phyloP scores from a whole-genome alignment of 2,113 vertebrate species.

The Lophotis ruficrista region DNA sequence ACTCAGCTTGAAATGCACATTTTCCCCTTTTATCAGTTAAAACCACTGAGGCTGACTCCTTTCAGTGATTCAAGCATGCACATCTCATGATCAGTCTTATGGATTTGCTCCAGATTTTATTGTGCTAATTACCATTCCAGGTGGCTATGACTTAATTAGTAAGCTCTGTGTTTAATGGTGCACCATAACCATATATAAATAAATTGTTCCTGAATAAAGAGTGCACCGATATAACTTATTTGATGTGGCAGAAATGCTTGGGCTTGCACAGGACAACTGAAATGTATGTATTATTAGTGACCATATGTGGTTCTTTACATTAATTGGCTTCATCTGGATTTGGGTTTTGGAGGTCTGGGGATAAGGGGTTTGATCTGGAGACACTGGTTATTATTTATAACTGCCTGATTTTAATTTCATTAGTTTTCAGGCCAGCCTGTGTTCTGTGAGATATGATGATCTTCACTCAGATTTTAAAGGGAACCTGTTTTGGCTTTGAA shows the following conservation, averaged over 20 bases:
- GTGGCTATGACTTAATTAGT: slow-evolving; percentile 39
- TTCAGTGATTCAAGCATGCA: background rate
- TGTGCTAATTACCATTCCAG: slow-evolving; percentile 18
- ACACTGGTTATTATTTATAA: background rate
- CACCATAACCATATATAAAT: background rate
- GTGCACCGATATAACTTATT: background rate
- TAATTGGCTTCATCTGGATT: background rate
- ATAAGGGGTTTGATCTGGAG: background rate
- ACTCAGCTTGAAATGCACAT: background rate
- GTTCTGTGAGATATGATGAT: rapidly evolving
- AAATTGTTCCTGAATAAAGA: background rate
- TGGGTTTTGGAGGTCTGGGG: background rate
- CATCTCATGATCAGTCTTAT: background rate
- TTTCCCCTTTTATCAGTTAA: background rate
- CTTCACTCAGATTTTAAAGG: background rate
- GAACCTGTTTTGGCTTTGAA: background rate
- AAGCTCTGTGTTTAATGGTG: background rate
- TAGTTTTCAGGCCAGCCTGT: background rate
- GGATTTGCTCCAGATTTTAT: slow-evolving; percentile 1
- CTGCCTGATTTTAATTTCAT: background rate
- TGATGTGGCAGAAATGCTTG: background rate
- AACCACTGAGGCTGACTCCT: background rate
- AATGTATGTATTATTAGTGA: background rate
- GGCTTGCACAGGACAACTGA: background rate
- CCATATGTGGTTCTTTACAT: background rate